Conservation (phyloP, 1,140 invertebrate genomes). For the Drosophila auraria region DNA sequence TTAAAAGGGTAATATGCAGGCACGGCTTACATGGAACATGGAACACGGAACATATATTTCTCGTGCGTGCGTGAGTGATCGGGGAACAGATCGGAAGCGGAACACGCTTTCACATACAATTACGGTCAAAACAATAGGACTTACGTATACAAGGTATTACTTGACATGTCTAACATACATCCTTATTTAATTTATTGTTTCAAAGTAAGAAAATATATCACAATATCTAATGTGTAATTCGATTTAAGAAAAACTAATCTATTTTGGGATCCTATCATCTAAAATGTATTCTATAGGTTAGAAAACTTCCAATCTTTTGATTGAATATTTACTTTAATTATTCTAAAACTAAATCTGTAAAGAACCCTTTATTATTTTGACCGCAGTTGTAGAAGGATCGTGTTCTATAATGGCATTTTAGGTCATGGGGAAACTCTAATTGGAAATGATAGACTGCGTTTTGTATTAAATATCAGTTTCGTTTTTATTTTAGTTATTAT, state of each 20-base stretch:
- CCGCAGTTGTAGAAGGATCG: not conserved
- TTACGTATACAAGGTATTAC: not conserved
- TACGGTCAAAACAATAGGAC: conserved; percentile 3
- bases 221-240: no score
- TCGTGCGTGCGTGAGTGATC: not conserved
- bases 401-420: conserved; percentile 6
- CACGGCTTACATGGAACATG: conserved; percentile 24
- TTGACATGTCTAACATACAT: not conserved
- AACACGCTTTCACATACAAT: not conserved
- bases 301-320: not conserved
- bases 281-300: no score
- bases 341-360: not conserved
- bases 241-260: not conserved
- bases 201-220: no score
- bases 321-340: not conserved
- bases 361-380: not conserved
- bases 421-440: conserved; percentile 4
- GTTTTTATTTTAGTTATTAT: conserved; percentile 73
- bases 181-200: no score
- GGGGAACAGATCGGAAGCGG: not conserved
- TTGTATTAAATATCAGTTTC: conserved; percentile 82
- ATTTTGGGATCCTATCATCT: not conserved
- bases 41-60: conserved; percentile 18
- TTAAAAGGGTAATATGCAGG: not conserved
- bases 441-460: conserved; percentile 65